These are phyloP conservation scores for Panulirus ornatus DNA, from an alignment of 1,140 invertebrate genomes.

Conservation along the genomic window DNA sequence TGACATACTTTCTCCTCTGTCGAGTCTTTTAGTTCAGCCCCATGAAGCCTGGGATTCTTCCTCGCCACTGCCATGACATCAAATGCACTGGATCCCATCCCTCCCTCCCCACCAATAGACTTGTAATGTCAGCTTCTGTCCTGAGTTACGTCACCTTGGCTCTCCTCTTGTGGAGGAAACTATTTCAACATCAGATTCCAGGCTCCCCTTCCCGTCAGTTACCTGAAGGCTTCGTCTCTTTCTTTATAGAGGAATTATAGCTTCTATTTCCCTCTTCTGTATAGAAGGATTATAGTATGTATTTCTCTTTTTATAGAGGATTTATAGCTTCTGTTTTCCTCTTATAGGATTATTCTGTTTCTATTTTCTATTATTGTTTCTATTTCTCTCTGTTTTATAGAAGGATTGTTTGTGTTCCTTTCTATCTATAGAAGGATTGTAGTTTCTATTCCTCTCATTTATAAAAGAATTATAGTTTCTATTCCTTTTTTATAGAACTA, in stretches of 20 bases:
- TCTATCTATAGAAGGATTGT: too few relatives aligned
- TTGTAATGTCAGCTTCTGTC: neutral
- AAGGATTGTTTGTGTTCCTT: too few relatives aligned
- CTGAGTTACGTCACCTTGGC: conserved; percentile 24
- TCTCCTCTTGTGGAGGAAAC: neutral
- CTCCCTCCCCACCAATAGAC: neutral
- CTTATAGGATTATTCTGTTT: too few relatives aligned
- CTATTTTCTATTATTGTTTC: too few relatives aligned
- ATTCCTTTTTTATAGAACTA: too few relatives aligned
- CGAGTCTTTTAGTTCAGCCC: conserved; percentile 38
- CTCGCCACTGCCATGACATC: conserved; percentile 27
- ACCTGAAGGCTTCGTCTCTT: too few relatives aligned
- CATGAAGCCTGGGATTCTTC: conserved; percentile 45
- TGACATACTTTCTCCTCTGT: conserved; percentile 63
- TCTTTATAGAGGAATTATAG: too few relatives aligned
- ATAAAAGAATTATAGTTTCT: too few relatives aligned
- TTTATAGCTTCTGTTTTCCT: too few relatives aligned
- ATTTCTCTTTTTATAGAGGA: too few relatives aligned
- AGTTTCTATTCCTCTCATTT: too few relatives aligned
- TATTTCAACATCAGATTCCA: neutral
- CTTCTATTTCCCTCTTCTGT: neutral
- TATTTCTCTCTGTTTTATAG: too few relatives aligned
- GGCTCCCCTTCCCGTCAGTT: neutral
- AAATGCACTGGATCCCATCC: neutral
- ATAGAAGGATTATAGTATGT: neutral